Evolutionary conservation across 2,888 invertebrate species (phyloP), one percentile per base, ranked within the genome.

Genomic region (Archips xylosteana): DNA sequence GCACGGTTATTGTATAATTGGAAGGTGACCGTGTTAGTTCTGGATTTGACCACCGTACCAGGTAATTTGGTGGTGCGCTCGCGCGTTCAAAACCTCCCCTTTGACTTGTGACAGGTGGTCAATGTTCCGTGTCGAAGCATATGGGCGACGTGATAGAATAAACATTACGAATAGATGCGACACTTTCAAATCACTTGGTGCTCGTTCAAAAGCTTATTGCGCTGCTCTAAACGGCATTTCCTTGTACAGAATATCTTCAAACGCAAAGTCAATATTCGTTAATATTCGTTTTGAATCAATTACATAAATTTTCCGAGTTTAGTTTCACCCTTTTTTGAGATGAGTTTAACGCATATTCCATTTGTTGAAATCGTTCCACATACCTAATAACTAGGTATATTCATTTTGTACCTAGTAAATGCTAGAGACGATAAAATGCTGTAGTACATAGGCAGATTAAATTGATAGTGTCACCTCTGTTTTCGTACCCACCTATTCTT

Each of bases 71-170:
- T 66, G 54, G 45, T 23, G 45, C 63, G 34, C 54, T 72, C 60
- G 54, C 60, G 63, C 65, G 64, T 62, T 69, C 57, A 57, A 75
- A 63, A 85, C 81, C 80, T 63, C 34, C 12, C 8, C 32, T 12
- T 61, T 61, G 45, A 70, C 71, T 64, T 45, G 72, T 76, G 76
- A 75, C 78, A 78, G 76, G 77, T 81, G 81, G 67, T 75, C 79
- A 78, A 75, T 81, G 76, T 79, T 79, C 78, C 85, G 80, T 84
- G 78, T 36, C 51, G 36, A 15, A 83, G 80, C 82, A 83, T 80
- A 81, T 84, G 81, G 79, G 78, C 79, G 80, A 76, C 64, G 47
- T 59, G 64, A 57, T 13, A 65, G 65, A 51, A 51, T 51, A 36
- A 49, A 9, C 2, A 5, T 51, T 36, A 3, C 3, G 4, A 6